Evolutionary conservation across 2,888 invertebrate species (phyloP).

Genomic region (Chloroclysta siterata): DNA sequence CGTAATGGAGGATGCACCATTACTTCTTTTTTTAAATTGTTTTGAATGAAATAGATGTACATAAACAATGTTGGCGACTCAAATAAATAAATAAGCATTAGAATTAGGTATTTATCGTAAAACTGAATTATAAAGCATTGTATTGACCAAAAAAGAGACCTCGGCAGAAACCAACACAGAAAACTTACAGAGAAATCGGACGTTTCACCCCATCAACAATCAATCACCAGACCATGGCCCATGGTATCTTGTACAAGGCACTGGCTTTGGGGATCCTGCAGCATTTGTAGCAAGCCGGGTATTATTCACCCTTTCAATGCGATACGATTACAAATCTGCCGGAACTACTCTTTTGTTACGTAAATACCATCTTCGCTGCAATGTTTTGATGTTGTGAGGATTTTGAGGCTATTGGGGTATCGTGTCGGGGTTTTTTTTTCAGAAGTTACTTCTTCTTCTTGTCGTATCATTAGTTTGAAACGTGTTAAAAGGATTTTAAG

Average conservation of each 20-base stretch:
- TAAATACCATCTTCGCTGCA: constrained; percentile 28
- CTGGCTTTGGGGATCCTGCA: constrained; percentile 68
- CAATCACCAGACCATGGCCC: constrained; percentile 23
- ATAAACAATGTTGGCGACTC: too few relatives aligned
- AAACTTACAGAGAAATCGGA: constrained; percentile 8
- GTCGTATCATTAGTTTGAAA: too few relatives aligned
- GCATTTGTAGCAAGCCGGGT: constrained; percentile 62
- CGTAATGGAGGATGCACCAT: too few relatives aligned
- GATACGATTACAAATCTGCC: constrained; percentile 53
- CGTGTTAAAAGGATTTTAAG: too few relatives aligned
- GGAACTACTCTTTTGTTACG: constrained; percentile 41
- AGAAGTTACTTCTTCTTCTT: background rate
- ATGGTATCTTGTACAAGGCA: constrained; percentile 58
- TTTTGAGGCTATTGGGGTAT: constrained; percentile 9
- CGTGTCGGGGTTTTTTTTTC: background rate
- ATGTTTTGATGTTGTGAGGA: constrained; percentile 28
- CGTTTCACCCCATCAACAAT: constrained; percentile 16
- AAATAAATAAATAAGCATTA: too few relatives aligned
- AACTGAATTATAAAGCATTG: too few relatives aligned
- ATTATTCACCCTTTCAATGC: constrained; percentile 75
- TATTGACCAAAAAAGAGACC: background rate
- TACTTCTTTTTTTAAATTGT: too few relatives aligned
- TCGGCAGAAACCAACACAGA: constrained; percentile 1
- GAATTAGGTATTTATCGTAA: too few relatives aligned
- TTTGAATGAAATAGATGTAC: too few relatives aligned